Percentiles rank a stretch among this genome's conserved stretches.
Evolutionary conservation across 2,888 invertebrate species (phyloP).

Genomic region (Torymus aiolomorphi): DNA sequence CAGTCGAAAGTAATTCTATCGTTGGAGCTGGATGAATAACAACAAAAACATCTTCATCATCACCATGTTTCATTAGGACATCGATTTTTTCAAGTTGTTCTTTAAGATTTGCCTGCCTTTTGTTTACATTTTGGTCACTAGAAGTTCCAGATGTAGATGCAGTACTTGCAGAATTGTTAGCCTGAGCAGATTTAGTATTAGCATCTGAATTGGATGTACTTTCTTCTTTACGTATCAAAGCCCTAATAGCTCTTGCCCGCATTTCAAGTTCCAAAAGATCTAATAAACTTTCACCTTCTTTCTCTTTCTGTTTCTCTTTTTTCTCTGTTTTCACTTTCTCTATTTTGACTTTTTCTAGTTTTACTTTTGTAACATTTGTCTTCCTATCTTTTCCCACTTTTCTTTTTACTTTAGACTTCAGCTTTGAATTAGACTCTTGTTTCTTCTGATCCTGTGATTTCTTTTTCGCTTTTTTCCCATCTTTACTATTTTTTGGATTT

Average conservation of each 20-base stretch:
- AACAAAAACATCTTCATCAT: constrained; percentile 74
- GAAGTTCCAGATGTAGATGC: constrained; percentile 50
- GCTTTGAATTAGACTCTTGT: constrained; percentile 60
- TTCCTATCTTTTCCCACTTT: constrained; percentile 58
- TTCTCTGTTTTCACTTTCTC: constrained; percentile 60
- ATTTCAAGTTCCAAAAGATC: constrained; percentile 79
- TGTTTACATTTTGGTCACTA: constrained; percentile 51
- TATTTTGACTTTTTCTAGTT: constrained; percentile 62
- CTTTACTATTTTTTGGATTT: constrained; percentile 57
- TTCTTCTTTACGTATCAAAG: constrained; percentile 75
- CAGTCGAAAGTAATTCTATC: constrained; percentile 72
- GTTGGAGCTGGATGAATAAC: constrained; percentile 72
- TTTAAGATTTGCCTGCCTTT: constrained; percentile 61
- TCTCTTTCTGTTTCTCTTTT: constrained; percentile 63
- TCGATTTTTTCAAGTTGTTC: constrained; percentile 66
- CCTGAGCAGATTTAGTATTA: constrained; percentile 37
- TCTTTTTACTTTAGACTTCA: constrained; percentile 59
- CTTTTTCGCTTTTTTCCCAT: constrained; percentile 61
- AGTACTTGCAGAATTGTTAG: constrained; percentile 54
- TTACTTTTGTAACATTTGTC: constrained; percentile 36
- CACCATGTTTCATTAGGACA: constrained; percentile 63
- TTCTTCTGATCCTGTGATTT: constrained; percentile 60
- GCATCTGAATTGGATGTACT: constrained; percentile 47
- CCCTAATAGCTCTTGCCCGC: constrained; percentile 79
- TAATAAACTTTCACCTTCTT: constrained; percentile 76